Base-by-base conservation (phyloP, 2,113 vertebrate genomes). In the Hepsetus odoe region DNA sequence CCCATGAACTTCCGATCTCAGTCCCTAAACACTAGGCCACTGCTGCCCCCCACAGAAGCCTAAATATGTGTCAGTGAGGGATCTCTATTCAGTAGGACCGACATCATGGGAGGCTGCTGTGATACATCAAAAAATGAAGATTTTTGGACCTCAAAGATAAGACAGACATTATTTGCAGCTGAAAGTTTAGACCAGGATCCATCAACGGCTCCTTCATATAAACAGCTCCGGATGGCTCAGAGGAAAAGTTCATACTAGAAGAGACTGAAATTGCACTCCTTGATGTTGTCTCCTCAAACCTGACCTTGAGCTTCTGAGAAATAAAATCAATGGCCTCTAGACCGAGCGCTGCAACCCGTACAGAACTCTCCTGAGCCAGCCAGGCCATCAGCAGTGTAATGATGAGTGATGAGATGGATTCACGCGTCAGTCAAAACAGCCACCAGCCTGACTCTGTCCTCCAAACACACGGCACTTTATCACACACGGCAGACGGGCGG, bases 281-380 rank as follows among this genome's bases (percentile, higher is more conserved):
- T 77, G 74, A 73, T 55, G 65, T 75, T 81, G 53, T 74, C 51
- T 74, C 74, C 58, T 53, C 66, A 73, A 68, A 74, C 55, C 53
- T 73, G 73, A 81, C 80, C 83, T 77, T 82, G 77, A 79, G 74
- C 58, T 40, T 78, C 68, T 42, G 22, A 81, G 66, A 75, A 84
- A 79, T 72, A 82, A 74, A 73, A 81, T 58, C 58, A 81, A 77
- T 84, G 79, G 76, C 58, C 65, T 61, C 49, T 22, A 78, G 56
- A 56, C 74, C 40, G 55, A n/a, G 64, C 28, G 46, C 70, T 74
- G n/a, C 38, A 65, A 35, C 73, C 76, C 62, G 58, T 66, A 79
- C 49, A 62, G 67, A 71, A 44, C 55, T 70, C 72, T 78, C 77
- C 51, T 64, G 72, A 55, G 75, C 24, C 65, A 59, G 61, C 64